Base-by-base conservation (phyloP, 2,797 vertebrate species). In the Apogon talboti region DNA sequence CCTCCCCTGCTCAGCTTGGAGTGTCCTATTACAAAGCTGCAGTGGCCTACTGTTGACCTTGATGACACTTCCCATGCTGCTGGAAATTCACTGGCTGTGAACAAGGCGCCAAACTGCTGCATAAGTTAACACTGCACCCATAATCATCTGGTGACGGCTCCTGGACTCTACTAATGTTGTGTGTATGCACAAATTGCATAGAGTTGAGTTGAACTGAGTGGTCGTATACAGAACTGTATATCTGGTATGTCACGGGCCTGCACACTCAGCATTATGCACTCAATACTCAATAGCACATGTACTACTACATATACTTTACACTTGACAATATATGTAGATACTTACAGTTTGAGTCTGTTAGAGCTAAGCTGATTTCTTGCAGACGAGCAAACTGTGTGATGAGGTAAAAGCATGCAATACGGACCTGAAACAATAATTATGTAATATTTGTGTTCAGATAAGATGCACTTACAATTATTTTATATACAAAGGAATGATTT, bases 11-110 rank as follows among this genome's bases (percentile, higher is more conserved):
- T 92, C 90, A 3, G 89, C 86, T 1, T 87, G 81, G 79, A 90
- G 90, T 89, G 65, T 89, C 82, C 72, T 92, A 28, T 89, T 92
- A 67, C 89, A 91, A 44, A 84, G 79, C 73, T 85, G 87, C 81
- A 87, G 83, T 60, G 83, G 86, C 57, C 83, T 91, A 41, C 74
- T 92, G 76, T 67, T 92, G 81, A 86, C 91, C 80, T 82, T 92
- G 74, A 79, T 91, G 76, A 87, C 86, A 58, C 64, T 92, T 71
- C 76, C 73, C 7, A 11, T 85, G 66, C 78, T 93, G 76, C 79
- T 89, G 43, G 84, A 79, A 71, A 65, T 87, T 64, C 64, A 89
- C 70, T 90, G 83, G 90, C 82, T 80, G 76, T 88, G 79, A 85
- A 71, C 54, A 18, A 64, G 73, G 74, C 44, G 15, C 43, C 75